Base-by-base conservation (phyloP, 2,113 vertebrate genomes). In the Myxocyprinus asiaticus region DNA sequence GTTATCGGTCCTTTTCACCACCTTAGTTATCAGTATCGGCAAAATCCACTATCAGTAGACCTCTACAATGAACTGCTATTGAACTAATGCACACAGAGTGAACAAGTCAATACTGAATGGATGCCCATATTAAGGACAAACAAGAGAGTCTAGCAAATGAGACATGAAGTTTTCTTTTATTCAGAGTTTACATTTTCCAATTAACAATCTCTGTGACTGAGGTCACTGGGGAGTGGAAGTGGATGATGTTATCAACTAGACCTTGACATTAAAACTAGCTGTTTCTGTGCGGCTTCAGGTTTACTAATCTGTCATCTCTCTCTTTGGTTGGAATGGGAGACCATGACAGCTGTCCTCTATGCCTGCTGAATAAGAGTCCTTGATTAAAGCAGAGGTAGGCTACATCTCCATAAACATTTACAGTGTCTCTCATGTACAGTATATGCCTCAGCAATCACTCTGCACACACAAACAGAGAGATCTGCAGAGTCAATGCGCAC, bases 261-360 rank as follows among this genome's bases (percentile, higher is more conserved):
- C 67, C 67, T 69, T 53, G 67, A 69, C 48, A 14, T 69, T 69
- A 53, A 53, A 53, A 53, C 67, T 53, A 14, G 17, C 17, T 42
- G 67, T 50, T 50, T 14, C 17, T 22, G 12, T 12, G 10, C 65
- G 4, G 4, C 14, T 15, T 11, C 65, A 47, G 14, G 44, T 14
- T 56, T 6, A 22, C 9, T 6, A 50, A 67, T 50, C 17, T 69
- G 15, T 68, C 47, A 51, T 68, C 66, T 68, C 55, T 56, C 55
- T 56, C 4, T 48, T 56, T 56, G 14, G 55, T 22, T 56, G 7
- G 2, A 55, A 9, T 4, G 17, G 22, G 17, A 51, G 66, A 50
- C 10, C 10, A 11, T 70, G 50, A 44, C 68, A 55, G 51, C 14
- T 43, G 51, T 56, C 12, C 5, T 56, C 14, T n/a, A 14, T 7